Percentiles rank a stretch among this genome's conserved stretches.
phyloP scores from a whole-genome alignment of 2,113 vertebrate species.

The Muscicapa adusta region DNA sequence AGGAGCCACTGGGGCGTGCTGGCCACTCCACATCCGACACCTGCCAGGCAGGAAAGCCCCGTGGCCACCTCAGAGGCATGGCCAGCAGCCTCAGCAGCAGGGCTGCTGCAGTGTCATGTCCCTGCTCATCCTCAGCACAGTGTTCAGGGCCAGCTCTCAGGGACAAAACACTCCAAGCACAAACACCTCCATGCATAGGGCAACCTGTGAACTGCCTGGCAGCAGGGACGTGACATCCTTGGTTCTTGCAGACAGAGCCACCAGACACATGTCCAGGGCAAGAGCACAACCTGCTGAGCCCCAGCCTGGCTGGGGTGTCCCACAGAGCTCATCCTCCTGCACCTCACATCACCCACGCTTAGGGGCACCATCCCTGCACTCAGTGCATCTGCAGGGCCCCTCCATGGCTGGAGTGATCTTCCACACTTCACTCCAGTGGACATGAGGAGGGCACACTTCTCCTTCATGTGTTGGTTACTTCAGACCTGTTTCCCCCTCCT shows the following conservation, averaged over 20 bases:
- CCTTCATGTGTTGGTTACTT: not conserved
- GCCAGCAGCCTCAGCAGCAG: not conserved
- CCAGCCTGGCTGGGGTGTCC: not conserved
- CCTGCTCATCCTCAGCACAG: not conserved
- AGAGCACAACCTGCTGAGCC: rapidly evolving
- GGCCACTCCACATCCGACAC: not conserved
- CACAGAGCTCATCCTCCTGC: not conserved
- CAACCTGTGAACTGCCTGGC: rapidly evolving
- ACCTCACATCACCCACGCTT: rapidly evolving
- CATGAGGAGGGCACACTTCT: not conserved
- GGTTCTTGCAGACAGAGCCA: not conserved
- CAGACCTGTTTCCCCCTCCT: not conserved
- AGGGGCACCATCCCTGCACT: not conserved
- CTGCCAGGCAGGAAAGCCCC: not conserved
- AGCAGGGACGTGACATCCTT: not conserved
- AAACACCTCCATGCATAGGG: not conserved
- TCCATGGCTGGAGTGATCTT: not conserved
- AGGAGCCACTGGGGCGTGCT: not conserved
- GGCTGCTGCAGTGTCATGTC: rapidly evolving
- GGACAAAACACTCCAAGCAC: not conserved
- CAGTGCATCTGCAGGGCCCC: not conserved
- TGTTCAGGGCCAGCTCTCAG: not conserved
- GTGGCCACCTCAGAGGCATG: rapidly evolving
- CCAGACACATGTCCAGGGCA: rapidly evolving
- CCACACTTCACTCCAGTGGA: not conserved